Evolutionary conservation across 2,888 invertebrate genomes (phyloP).

Genomic region (Helicoverpa assulta): DNA sequence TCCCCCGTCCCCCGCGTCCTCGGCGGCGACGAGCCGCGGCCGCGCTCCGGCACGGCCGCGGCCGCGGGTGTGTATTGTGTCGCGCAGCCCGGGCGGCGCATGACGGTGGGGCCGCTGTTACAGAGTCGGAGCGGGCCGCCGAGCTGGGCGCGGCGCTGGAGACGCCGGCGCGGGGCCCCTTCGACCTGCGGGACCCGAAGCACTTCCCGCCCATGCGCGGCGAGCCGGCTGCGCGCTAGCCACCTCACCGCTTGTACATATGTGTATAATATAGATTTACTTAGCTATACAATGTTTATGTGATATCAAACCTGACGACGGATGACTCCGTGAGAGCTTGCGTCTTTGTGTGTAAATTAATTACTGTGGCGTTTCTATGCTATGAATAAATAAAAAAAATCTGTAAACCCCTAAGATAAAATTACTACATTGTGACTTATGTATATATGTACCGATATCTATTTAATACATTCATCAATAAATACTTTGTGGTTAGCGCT

Average conservation of each 20-base stretch:
- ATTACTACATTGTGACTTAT: slow-evolving; percentile 58
- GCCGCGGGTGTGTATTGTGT: too few relatives aligned
- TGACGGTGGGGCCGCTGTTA: slow-evolving; percentile 1
- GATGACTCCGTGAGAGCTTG: slow-evolving; percentile 48
- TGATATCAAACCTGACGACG: slow-evolving; percentile 56
- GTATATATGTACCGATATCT: slow-evolving; percentile 53
- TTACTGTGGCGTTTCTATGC: slow-evolving; percentile 39
- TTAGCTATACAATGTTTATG: slow-evolving; percentile 51
- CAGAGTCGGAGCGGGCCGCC: slow-evolving; percentile 93
- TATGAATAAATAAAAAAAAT: slow-evolving; percentile 46
- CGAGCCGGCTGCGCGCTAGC: slow-evolving; percentile 50
- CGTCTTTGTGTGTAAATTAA: slow-evolving; percentile 49
- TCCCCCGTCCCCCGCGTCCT: slow-evolving; percentile 28
- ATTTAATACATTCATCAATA: slow-evolving; percentile 30
- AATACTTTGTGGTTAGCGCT: slow-evolving; percentile 24
- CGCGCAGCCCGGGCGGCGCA: neutral
- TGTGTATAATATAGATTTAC: slow-evolving; percentile 47
- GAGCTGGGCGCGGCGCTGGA: slow-evolving; percentile 94
- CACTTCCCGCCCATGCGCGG: slow-evolving; percentile 94
- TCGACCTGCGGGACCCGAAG: slow-evolving; percentile 94
- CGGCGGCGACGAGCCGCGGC: slow-evolving; percentile 1
- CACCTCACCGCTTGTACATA: slow-evolving; percentile 47
- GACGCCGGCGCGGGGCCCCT: slow-evolving; percentile 91
- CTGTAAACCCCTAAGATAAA: slow-evolving; percentile 48
- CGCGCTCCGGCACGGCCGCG: too few relatives aligned